Base-by-base conservation (phyloP, 2,888 invertebrate genomes). In the Scotopteryx bipunctaria region DNA sequence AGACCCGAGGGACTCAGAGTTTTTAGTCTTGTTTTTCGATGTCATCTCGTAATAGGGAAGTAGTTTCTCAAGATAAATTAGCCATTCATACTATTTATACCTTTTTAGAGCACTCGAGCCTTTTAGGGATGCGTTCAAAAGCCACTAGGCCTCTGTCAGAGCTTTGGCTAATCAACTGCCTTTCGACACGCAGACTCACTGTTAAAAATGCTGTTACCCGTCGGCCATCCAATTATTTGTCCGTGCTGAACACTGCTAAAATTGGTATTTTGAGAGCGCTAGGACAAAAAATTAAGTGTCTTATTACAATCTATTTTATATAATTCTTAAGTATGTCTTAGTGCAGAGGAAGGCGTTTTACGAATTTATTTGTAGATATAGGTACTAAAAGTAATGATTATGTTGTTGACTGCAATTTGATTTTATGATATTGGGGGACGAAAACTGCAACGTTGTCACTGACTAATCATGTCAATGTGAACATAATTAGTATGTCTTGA, bases 401-500 rank as follows among this genome's bases (percentile, higher is more conserved):
- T 32, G 14, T 15, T 32, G 15, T 32, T 32, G 32, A n/a, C 15
- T 32, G 6, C 21, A 6, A 32, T 15, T 32, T n/a, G 23, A 32
- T 32, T 13, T 35, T 1, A 37, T 23, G 16, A 2, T 44, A 27
- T 8, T 14, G 21, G 13, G 8, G 23, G 3, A 13, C 9, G n/a
- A 38, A 25, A 38, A 44, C 50, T 44, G 35, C 16, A 51, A 15
- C 14, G 14, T 35, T 27, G 23, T 16, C 21, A 14, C 9, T 32
- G 5, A 42, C 41, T 15, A 13, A 35, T 41, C 36, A 11, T 45
- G 45, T 31, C 41, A 31, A 17, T 11, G 21, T 33, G 45, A 45
- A 47, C 40, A 33, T 31, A 14, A 15, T 25, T 33, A 42, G 3
- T 41, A 9, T 27, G 37, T 17, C 27, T 14, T 25, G 31, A 38